These are phyloP conservation scores for Perca fluviatilis DNA, from an alignment of 2,113 vertebrate genomes.

Conservation along the genomic window DNA sequence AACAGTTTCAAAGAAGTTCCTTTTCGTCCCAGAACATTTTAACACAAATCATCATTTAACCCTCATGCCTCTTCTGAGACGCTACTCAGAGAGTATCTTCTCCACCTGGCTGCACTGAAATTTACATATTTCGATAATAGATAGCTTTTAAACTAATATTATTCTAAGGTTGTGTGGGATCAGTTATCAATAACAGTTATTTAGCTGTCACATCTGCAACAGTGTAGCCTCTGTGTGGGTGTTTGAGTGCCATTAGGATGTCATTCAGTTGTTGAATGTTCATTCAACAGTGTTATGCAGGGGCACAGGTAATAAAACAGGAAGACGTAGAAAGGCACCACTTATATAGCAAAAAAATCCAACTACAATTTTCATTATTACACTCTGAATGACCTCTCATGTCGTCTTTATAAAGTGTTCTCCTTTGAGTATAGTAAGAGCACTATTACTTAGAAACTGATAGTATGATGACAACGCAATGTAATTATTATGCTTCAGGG, in stretches of 20 bases:
- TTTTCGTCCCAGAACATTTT: not conserved
- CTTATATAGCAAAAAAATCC: constrained; percentile 19
- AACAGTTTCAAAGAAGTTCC: not conserved
- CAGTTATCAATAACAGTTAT: constrained; percentile 41
- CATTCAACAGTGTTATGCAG: not conserved
- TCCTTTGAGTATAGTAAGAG: constrained; percentile 2
- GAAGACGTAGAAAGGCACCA: constrained; percentile 10
- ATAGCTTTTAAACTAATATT: not conserved
- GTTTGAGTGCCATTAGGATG: not conserved
- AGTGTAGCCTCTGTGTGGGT: not conserved
- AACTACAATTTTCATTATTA: constrained; percentile 14
- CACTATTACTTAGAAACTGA: not conserved
- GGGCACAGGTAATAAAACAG: constrained; percentile 40
- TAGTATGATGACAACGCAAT: not conserved
- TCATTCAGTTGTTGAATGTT: constrained; percentile 28
- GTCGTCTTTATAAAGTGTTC: constrained; percentile 9
- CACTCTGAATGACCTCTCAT: constrained; percentile 36
- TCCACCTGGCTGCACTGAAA: not conserved
- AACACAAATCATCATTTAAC: not conserved
- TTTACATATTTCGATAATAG: constrained; percentile 22
- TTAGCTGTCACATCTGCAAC: constrained; percentile 29
- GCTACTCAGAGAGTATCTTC: not conserved
- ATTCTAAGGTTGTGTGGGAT: not conserved
- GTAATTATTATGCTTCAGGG: constrained; percentile 12
- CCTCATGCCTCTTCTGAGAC: not conserved